Conservation (phyloP, 2,888 invertebrate genomes). For the Priocnemis perturbator region DNA sequence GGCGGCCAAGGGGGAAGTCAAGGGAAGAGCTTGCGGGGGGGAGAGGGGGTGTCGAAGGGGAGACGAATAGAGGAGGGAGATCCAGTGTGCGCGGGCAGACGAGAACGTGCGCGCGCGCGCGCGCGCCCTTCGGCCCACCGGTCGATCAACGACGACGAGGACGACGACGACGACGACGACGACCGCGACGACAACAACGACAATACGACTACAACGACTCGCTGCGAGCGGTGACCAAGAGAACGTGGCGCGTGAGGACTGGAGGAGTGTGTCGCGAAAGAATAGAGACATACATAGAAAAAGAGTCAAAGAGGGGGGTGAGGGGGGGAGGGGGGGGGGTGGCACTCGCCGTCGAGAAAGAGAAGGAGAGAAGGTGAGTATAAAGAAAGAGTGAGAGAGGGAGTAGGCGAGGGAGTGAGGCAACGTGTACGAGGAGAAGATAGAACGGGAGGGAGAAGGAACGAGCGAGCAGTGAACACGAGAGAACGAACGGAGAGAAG, state of each 20-base stretch:
- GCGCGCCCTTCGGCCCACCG: constrained; percentile 48
- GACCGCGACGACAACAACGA: constrained; percentile 1
- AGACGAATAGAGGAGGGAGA: constrained; percentile 13
- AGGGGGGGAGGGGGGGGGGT: not conserved
- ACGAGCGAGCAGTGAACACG: not conserved
- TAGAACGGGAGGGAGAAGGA: not conserved
- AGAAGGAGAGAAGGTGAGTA: constrained; percentile 7
- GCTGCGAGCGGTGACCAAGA: not conserved
- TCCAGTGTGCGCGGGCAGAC: not conserved
- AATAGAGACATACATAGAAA: constrained; percentile 1
- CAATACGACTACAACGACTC: constrained; percentile 9
- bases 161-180: constrained; percentile 11
- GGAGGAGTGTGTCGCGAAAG: constrained; percentile 3
- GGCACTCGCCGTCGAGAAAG: not conserved
- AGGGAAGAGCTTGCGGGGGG: constrained; percentile 5
- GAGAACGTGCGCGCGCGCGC: constrained; percentile 46
- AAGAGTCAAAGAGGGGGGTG: not conserved
- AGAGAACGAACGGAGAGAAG: not conserved
- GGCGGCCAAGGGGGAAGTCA: not conserved
- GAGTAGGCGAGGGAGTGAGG: constrained; percentile 8
- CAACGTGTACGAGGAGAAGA: not conserved
- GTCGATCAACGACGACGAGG: constrained; percentile 48
- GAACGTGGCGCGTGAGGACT: not conserved
- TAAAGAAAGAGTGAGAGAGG: constrained; percentile 1
- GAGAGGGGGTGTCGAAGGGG: constrained; percentile 13